These are phyloP conservation scores for Hetaerina americana DNA, from an alignment of 1,140 invertebrate species.

Conservation along the genomic window DNA sequence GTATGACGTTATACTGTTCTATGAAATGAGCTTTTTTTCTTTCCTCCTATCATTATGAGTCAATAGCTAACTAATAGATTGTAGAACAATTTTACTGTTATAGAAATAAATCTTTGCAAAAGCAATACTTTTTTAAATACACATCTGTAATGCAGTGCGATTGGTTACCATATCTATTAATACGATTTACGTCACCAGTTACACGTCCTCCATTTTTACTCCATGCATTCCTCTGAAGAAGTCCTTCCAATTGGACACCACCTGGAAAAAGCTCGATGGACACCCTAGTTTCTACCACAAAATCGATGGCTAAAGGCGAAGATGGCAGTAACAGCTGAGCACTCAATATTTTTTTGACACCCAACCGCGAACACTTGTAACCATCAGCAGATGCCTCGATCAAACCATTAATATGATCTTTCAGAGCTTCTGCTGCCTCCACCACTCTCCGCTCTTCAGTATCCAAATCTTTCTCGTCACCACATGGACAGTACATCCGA, in stretches of 20 bases:
- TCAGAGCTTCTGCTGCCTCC: slow-evolving; percentile 7
- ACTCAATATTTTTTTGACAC: slow-evolving; percentile 19
- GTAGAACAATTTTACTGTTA: too few species aligned
- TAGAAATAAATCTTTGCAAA: too few species aligned
- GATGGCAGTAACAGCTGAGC: slow-evolving; percentile 7
- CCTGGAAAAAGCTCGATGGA: slow-evolving; percentile 19
- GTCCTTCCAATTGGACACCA: slow-evolving; percentile 25
- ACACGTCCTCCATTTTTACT: slow-evolving; percentile 18
- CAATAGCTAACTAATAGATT: too few species aligned
- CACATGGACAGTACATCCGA: slow-evolving; percentile 35
- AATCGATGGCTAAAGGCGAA: background rate
- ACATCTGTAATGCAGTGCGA: slow-evolving; percentile 21
- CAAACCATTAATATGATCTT: slow-evolving; percentile 11
- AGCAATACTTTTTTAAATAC: slow-evolving; percentile 22
- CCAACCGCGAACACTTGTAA: slow-evolving; percentile 16
- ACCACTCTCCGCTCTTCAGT: slow-evolving; percentile 8
- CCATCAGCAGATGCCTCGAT: slow-evolving; percentile 2
- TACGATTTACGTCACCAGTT: slow-evolving; percentile 19
- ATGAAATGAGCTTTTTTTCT: too few species aligned
- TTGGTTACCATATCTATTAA: slow-evolving; percentile 22
- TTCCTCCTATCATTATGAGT: too few species aligned
- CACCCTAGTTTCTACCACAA: slow-evolving; percentile 21
- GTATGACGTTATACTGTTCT: too few species aligned
- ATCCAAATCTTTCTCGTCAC: slow-evolving; percentile 13
- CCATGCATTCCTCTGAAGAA: slow-evolving; percentile 16